These are phyloP conservation scores for Hypomesus transpacificus DNA, from an alignment of 2,113 vertebrate genomes.

Conservation along the genomic window DNA sequence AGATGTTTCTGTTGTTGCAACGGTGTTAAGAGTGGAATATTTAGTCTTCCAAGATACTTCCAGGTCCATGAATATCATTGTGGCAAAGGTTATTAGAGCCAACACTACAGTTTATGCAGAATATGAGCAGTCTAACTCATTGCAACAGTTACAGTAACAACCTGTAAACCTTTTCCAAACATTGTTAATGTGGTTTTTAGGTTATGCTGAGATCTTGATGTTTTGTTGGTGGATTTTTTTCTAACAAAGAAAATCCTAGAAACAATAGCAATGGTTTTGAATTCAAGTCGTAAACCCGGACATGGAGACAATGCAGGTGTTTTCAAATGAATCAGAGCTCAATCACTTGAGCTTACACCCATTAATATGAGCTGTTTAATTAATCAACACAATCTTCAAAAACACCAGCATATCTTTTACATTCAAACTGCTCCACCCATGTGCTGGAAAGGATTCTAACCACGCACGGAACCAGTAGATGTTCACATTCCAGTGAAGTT, in stretches of 20 bases:
- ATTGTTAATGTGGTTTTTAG: neutral
- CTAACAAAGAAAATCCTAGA: too few relatives aligned
- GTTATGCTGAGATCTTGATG: too few relatives aligned
- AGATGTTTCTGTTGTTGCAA: conserved; percentile 59
- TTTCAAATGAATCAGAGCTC: neutral
- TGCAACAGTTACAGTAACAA: neutral
- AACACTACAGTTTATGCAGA: too few relatives aligned
- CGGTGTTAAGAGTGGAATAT: conserved; percentile 41
- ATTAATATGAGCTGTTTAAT: conserved; percentile 39
- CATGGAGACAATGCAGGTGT: too few relatives aligned
- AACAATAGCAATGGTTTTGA: too few relatives aligned
- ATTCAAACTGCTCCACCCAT: conserved; percentile 35
- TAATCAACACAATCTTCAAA: conserved; percentile 41
- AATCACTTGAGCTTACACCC: conserved; percentile 9
- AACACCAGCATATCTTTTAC: conserved; percentile 10
- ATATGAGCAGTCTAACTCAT: neutral
- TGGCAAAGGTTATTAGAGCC: neutral
- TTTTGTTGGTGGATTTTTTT: too few relatives aligned
- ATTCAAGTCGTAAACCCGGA: too few relatives aligned
- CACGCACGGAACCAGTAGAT: conserved; percentile 36
- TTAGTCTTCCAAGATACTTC: conserved; percentile 37
- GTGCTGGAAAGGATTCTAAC: conserved; percentile 33
- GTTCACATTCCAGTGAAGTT: conserved; percentile 68
- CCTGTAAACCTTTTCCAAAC: neutral
- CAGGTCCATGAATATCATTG: conserved; percentile 28